These are phyloP conservation scores for Microtus richardsoni DNA, from an alignment of 2,113 vertebrate species.

Conservation along the genomic window DNA sequence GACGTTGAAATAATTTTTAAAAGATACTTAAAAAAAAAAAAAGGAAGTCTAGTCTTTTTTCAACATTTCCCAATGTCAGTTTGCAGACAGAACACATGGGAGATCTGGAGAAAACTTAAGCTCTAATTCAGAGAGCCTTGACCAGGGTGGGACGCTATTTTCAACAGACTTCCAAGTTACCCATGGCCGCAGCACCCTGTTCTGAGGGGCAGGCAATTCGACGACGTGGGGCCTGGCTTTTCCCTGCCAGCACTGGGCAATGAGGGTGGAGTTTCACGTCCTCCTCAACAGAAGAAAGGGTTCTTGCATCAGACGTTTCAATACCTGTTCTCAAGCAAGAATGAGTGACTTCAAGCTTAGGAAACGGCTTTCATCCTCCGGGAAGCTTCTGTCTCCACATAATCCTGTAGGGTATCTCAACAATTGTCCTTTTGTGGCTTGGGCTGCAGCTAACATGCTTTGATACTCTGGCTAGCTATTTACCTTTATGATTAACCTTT, in stretches of 20 bases:
- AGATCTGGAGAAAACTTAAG: neutral
- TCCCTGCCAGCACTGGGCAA: neutral
- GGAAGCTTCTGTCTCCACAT: neutral
- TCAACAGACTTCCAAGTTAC: neutral
- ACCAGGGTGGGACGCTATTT: neutral
- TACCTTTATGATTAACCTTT: neutral
- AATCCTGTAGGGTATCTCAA: neutral
- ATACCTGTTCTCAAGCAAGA: conserved; percentile 33
- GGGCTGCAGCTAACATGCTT: neutral
- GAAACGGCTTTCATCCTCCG: neutral
- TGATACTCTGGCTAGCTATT: neutral
- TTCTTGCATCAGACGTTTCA: neutral
- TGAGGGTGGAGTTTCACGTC: neutral
- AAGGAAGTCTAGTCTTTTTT: neutral
- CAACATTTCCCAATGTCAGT: neutral
- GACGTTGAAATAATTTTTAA: neutral
- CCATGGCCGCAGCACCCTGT: neutral
- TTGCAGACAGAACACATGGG: neutral
- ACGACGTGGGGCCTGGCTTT: neutral
- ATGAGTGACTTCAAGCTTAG: neutral
- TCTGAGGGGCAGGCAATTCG: neutral
- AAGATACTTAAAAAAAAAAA: neutral
- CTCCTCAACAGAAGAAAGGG: neutral
- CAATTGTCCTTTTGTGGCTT: neutral
- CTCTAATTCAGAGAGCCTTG: neutral